These are phyloP conservation scores for Spinus olivaceus DNA, from an alignment of 2,797 vertebrate species.

Conservation along the genomic window DNA sequence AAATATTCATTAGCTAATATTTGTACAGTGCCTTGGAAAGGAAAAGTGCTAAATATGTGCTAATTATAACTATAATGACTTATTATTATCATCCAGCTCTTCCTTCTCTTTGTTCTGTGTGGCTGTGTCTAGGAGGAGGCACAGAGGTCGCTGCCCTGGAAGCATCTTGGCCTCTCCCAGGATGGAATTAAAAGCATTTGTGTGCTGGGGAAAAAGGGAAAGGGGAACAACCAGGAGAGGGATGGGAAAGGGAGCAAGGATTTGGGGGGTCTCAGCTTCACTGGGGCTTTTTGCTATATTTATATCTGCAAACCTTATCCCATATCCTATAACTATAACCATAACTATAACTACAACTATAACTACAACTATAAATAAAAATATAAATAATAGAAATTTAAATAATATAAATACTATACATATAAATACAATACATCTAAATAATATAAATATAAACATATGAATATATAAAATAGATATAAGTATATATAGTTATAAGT, in stretches of 20 bases:
- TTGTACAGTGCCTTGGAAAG: constrained; percentile 29
- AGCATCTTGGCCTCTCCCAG: not conserved
- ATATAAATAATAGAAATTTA: too few species aligned
- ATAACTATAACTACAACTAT: too few species aligned
- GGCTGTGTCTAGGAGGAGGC: not conserved
- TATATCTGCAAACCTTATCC: not conserved
- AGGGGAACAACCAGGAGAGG: not conserved
- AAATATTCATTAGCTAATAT: constrained; percentile 54
- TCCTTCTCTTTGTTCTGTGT: not conserved
- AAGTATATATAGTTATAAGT: too few species aligned
- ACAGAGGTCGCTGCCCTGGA: not conserved
- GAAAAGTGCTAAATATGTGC: constrained; percentile 33
- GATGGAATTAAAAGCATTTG: not conserved
- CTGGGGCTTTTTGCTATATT: not conserved
- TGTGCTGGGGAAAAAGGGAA: not conserved
- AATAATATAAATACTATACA: too few species aligned
- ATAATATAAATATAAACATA: too few species aligned
- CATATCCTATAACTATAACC: rapidly evolving
- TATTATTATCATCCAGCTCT: not conserved
- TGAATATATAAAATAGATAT: too few species aligned
- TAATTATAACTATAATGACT: constrained; percentile 56
- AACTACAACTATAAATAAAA: too few species aligned
- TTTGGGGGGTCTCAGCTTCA: not conserved
- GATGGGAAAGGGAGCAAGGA: not conserved
- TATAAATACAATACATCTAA: too few species aligned